Conservation (phyloP, 2,888 invertebrate genomes). For the Ormia ochracea region DNA sequence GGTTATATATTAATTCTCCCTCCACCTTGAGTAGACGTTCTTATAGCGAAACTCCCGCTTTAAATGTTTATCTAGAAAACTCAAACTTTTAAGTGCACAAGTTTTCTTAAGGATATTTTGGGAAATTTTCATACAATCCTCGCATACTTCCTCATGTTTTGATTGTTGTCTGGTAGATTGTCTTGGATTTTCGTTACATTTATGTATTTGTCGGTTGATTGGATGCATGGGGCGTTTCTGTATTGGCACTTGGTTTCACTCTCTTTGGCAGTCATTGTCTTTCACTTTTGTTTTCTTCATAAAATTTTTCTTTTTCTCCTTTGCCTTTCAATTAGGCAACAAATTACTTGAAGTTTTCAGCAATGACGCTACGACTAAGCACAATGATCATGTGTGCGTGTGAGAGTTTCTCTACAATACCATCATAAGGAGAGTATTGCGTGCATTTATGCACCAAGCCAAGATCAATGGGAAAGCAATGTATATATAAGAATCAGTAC, state of each 20-base stretch:
- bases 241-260: slow-evolving; percentile 68
- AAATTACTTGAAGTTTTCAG: slow-evolving; percentile 40
- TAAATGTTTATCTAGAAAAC: too few species aligned
- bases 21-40: too few species aligned
- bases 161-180: slow-evolving; percentile 35
- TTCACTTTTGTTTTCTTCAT: slow-evolving; percentile 64
- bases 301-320: slow-evolving; percentile 19
- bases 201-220: slow-evolving; percentile 31
- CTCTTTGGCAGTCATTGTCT: slow-evolving; percentile 62
- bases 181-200: not conserved
- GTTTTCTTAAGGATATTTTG: not conserved
- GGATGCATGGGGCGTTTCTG: slow-evolving; percentile 45
- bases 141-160: not conserved
- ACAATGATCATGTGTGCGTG: not conserved
- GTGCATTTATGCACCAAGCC: slow-evolving; percentile 45
- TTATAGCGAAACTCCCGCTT: too few species aligned
- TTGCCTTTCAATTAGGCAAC: slow-evolving; percentile 58
- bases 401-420: not conserved
- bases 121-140: slow-evolving; percentile 3
- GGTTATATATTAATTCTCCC: too few species aligned
- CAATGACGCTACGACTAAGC: not conserved
- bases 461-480: slow-evolving; percentile 40
- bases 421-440: not conserved
- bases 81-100: not conserved
- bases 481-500: not conserved